phyloP scores from a whole-genome alignment of 1,140 invertebrate genomes.

The Ostrea denselamellosa region DNA sequence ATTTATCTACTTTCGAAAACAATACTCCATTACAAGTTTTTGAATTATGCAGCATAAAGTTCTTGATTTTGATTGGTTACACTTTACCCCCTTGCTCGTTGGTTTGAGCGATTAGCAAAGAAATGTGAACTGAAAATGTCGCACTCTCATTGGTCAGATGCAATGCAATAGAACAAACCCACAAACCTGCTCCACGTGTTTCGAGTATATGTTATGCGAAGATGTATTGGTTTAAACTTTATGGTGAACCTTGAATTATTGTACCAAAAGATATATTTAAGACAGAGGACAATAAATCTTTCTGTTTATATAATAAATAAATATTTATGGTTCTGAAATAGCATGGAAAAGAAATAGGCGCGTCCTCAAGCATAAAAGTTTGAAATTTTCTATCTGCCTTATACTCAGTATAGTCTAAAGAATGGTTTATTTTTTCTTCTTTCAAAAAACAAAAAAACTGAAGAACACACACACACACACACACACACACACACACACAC shows the following conservation, averaged over 20 bases:
- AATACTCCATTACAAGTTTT: not conserved
- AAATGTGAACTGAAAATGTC: not conserved
- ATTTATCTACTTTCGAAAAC: slow-evolving; percentile 8
- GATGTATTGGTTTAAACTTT: slow-evolving; percentile 33
- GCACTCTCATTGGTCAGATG: not conserved
- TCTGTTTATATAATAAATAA: not conserved
- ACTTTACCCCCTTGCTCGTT: not conserved
- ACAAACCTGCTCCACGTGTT: not conserved
- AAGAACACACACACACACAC: no score
- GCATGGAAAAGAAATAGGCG: not conserved
- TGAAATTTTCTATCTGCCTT: not conserved
- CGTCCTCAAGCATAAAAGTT: not conserved
- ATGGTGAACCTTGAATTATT: slow-evolving; percentile 7
- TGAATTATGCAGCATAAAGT: not conserved
- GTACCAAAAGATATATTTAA: not conserved
- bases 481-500: not conserved
- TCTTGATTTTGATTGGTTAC: slow-evolving; percentile 13
- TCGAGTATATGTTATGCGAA: not conserved
- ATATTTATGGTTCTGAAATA: not conserved
- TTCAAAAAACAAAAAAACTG: no score
- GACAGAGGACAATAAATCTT: slow-evolving; percentile 32
- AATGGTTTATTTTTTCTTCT: not conserved
- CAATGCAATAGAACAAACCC: slow-evolving; percentile 29
- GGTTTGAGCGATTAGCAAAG: not conserved
- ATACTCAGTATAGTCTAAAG: not conserved